Evolutionary conservation across 2,113 vertebrate species (phyloP).

Genomic region (Periophthalmodon schlosseri): DNA sequence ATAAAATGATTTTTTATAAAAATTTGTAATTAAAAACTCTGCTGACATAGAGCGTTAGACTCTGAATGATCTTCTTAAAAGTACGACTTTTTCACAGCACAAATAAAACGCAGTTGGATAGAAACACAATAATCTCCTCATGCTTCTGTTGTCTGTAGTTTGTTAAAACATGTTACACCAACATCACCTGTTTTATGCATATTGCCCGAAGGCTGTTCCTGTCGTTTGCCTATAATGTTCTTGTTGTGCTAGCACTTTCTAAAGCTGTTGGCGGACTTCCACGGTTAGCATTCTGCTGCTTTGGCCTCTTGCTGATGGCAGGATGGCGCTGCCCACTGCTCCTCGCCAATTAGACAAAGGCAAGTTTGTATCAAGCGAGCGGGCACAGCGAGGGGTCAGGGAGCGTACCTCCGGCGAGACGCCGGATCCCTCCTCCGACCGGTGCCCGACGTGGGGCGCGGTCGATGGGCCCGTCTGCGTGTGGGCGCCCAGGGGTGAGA

Average conservation of each 20-base stretch:
- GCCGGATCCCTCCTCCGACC: constrained; percentile 45
- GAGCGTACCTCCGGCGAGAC: constrained; percentile 51
- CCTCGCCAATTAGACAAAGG: constrained; percentile 70
- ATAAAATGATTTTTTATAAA: neutral
- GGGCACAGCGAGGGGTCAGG: constrained; percentile 71
- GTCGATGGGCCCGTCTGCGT: constrained; percentile 51
- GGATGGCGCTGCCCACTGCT: constrained; percentile 51
- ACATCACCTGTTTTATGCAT: neutral
- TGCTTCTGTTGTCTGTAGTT: neutral
- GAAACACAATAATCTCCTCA: neutral
- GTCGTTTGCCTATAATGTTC: neutral
- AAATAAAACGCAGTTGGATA: neutral
- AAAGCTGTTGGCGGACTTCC: constrained; percentile 5
- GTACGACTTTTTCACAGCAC: neutral
- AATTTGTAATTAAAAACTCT: neutral
- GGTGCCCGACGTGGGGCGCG: constrained; percentile 32
- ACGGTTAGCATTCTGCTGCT: constrained; percentile 30
- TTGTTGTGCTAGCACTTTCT: constrained; percentile 2
- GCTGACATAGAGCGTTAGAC: neutral
- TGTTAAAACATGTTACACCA: neutral
- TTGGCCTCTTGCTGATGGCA: constrained; percentile 35
- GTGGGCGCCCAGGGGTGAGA: constrained; percentile 63
- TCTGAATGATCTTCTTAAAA: neutral
- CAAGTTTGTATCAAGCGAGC: constrained; percentile 46
- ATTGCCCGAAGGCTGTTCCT: neutral